Evolutionary conservation across 1,140 invertebrate genomes (phyloP), one percentile per base, ranked within the genome.

Genomic region (Leptopilina boulardi): DNA sequence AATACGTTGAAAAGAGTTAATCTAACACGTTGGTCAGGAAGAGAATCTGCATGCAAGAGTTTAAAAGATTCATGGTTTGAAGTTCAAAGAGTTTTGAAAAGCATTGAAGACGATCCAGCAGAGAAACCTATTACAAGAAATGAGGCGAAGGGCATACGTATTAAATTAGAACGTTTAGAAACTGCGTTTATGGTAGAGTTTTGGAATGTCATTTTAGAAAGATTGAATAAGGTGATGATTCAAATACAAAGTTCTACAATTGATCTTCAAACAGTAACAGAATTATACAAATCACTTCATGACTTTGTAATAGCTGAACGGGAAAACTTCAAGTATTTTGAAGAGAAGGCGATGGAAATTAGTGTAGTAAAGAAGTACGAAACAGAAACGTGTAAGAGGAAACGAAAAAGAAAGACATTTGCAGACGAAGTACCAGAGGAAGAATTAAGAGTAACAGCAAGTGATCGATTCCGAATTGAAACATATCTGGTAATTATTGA

Each of bases 401-500:
- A 76, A 77, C 23, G 81, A 70, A 81, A 38, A 73, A 1, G 81
- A 26, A 70, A 30, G 11, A 23, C 59, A 0, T 79, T 71, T 41
- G 78, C 83, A 80, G 72, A 34, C n/a, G 44, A 23, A 71, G 13
- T 8, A 11, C 2, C 41, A 2, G 71, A 70, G 0, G 38, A 73
- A 38, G 78, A 76, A 76, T 38, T 75, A 1, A 70, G 74, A 74
- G 19, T 79, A 11, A 80, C 74, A 26, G 71, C 77, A 30, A 54
- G 82, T 51, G 78, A 85, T 30, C 19, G 75, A 59, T 77, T 85
- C 51, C 51, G 41, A 77, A 71, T 81, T 15, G 76, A 72, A 18
- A 80, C 80, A 71, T 85, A 77, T 75, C 51, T 82, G 1, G 59
- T 79, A 1, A 56, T 81, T 11, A 77, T 81, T 2, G 78, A 83